A percentile compares a stretch with the other conserved stretches of the same genome.
phyloP scores from a whole-genome alignment of 2,888 invertebrate genomes.

The Zaprionus lineosus region DNA sequence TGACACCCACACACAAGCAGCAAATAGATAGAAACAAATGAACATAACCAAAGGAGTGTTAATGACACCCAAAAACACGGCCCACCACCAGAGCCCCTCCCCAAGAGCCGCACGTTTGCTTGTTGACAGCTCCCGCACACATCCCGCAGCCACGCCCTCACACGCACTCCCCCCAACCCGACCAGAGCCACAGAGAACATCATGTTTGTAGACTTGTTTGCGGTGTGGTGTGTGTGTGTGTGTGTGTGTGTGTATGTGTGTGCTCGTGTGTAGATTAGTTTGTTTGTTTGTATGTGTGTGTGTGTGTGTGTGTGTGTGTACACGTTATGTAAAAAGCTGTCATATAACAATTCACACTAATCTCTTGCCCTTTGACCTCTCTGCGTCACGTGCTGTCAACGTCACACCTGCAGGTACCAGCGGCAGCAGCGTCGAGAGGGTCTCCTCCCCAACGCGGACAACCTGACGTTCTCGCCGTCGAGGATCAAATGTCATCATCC shows the following conservation, averaged over 20 bases:
- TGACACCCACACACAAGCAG: too few species aligned
- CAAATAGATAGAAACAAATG: too few species aligned
- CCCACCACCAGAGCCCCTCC: too few species aligned
- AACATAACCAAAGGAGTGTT: neutral
- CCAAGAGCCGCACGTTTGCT: too few species aligned
- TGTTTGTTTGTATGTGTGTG: slow-evolving; percentile 21
- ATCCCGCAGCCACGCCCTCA: neutral
- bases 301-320: slow-evolving; percentile 20
- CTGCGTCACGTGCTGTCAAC: slow-evolving; percentile 1
- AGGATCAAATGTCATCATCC: slow-evolving; percentile 83
- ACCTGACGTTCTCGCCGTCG: slow-evolving; percentile 82
- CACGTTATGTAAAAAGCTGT: slow-evolving; percentile 30
- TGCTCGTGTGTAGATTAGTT: slow-evolving; percentile 13
- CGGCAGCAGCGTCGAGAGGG: slow-evolving; percentile 82
- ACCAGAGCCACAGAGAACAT: slow-evolving; percentile 33
- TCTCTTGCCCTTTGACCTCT: slow-evolving; percentile 29
- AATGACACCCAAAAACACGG: slow-evolving; percentile 12
- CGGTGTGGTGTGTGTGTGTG: neutral
- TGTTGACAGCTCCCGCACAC: neutral
- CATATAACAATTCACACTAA: slow-evolving; percentile 47
- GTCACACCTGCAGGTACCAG: slow-evolving; percentile 77
- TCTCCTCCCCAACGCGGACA: slow-evolving; percentile 82
- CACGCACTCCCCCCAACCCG: slow-evolving; percentile 9
- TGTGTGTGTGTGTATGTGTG: slow-evolving; percentile 3
- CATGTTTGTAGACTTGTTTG: too few species aligned